Evolutionary conservation across 2,797 vertebrate species (phyloP).

Genomic region (Botia kubotai): DNA sequence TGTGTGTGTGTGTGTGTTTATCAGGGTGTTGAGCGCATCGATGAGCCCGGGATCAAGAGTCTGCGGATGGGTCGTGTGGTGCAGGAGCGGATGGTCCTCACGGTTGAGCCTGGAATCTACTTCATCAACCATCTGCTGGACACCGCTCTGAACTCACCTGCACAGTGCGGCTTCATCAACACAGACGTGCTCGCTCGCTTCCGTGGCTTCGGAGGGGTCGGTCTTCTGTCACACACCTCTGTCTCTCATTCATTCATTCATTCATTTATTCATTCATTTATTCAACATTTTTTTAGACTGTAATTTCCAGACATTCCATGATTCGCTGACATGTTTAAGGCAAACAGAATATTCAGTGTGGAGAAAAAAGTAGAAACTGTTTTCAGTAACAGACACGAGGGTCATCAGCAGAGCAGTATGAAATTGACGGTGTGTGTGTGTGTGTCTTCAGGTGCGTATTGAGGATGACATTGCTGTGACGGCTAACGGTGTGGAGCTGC

Average conservation of each 20-base stretch:
- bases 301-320: too few relatives aligned
- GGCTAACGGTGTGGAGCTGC: slow-evolving; percentile 83
- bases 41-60: slow-evolving; percentile 86
- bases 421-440: not conserved
- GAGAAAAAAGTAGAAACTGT: too few relatives aligned
- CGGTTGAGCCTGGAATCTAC: slow-evolving; percentile 93
- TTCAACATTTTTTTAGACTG: too few relatives aligned
- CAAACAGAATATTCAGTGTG: too few relatives aligned
- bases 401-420: not conserved
- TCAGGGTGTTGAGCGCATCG: slow-evolving; percentile 86
- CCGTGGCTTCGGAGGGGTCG: slow-evolving; percentile 89
- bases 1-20: not conserved
- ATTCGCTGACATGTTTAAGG: too few relatives aligned
- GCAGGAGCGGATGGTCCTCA: slow-evolving; percentile 92
- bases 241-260: too few relatives aligned
- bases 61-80: slow-evolving; percentile 87
- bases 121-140: slow-evolving; percentile 94
- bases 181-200: slow-evolving; percentile 83
- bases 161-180: slow-evolving; percentile 87
- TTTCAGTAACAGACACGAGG: too few relatives aligned
- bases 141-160: slow-evolving; percentile 81
- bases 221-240: slow-evolving; percentile 51
- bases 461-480: slow-evolving; percentile 93
- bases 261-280: too few relatives aligned
- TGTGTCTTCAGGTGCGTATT: slow-evolving; percentile 86